Evolutionary conservation across 2,113 vertebrate genomes (phyloP), one percentile per base, ranked within the genome.

Genomic region (Hucho hucho): DNA sequence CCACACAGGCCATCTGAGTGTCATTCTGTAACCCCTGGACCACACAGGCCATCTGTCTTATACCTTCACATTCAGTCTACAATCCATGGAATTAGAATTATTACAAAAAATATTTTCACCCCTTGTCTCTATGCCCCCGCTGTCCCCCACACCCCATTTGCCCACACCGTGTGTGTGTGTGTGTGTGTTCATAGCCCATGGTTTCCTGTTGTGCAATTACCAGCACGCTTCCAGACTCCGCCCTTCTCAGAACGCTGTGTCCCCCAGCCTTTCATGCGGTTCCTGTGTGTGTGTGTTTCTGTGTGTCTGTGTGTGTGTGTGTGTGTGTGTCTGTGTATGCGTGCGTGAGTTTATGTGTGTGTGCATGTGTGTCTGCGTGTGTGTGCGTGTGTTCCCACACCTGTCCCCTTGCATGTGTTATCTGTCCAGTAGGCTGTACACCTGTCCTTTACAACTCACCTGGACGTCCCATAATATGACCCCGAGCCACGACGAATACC

Each of bases 371-470:
- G 61, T 64, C 7, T 29, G 25, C 6, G 25, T 25, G 24, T 25
- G 9, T 64, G 63, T 64, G 64, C 18, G 64, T 29, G 64, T 29
- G 64, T 65, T 1, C 2, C 1, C 14, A 13, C 14, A 14, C 26
- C 24, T 4, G 25, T 65, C 5, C 11, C 25, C 5, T 16, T 18
- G 13, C 85, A 61, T 67, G 63, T 25, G 78, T 78, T 79, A 80
- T 80, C 77, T 72, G 71, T 69, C 65, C 73, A 78, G 61, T 77
- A 4, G 73, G 69, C 64, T 73, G 49, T 67, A 73, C 84, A 89
- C 82, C 89, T 89, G 87, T 78, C 75, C 69, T 84, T 87, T 86
- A 87, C 47, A 70, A 76, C 79, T 71, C 78, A 79, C 73, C 67
- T 72, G 76, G 59, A 29, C 46, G 24, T 70, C 20, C 20, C 76